phyloP scores from a whole-genome alignment of 2,888 invertebrate species.

The Omphaloscelis lunosa region DNA sequence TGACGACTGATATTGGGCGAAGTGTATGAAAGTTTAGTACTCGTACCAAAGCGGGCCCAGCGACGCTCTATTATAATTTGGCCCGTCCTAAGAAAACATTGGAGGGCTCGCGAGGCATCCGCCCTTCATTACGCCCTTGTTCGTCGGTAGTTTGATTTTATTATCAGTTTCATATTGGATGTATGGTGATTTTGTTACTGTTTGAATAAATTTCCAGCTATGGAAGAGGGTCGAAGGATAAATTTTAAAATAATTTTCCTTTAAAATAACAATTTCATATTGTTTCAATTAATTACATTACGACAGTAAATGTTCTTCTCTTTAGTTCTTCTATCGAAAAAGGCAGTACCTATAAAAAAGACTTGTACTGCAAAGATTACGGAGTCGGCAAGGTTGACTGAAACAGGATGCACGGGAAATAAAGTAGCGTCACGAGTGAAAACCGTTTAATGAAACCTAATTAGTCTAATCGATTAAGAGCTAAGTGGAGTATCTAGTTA shows the following conservation, averaged over 20 bases:
- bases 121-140: constrained; percentile 58
- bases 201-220: constrained; percentile 13
- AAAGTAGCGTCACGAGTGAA: not conserved
- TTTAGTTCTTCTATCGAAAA: not conserved
- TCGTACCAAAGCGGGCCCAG: constrained; percentile 11
- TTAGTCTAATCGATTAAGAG: not conserved
- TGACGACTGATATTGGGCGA: constrained; percentile 6
- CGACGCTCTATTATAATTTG: constrained; percentile 50
- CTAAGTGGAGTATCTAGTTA: not conserved
- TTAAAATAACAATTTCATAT: constrained; percentile 8
- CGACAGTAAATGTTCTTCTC: not conserved
- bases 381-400: not conserved
- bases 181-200: constrained; percentile 37
- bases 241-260: not conserved
- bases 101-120: constrained; percentile 30
- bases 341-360: not conserved
- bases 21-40: constrained; percentile 40
- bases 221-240: constrained; percentile 2
- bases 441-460: not conserved
- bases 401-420: not conserved
- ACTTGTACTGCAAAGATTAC: not conserved
- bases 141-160: constrained; percentile 62
- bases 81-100: constrained; percentile 60
- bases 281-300: not conserved
- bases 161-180: constrained; percentile 50